Conservation (phyloP, 2,797 vertebrate genomes). For the Acridotheres tristis region DNA sequence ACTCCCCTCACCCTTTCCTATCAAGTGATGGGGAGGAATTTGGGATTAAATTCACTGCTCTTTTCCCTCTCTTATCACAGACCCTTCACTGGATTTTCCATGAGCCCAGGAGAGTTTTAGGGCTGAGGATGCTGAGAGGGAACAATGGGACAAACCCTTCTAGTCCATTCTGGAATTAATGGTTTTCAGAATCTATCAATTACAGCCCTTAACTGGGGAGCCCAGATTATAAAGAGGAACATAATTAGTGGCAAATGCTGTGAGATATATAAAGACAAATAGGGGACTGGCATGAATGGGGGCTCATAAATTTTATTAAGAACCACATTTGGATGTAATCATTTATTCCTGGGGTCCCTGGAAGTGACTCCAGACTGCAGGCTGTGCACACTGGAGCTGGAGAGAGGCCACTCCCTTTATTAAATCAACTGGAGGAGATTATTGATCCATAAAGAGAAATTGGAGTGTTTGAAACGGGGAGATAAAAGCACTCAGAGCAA, state of each 20-base stretch:
- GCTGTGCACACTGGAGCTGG: neutral
- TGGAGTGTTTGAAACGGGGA: neutral
- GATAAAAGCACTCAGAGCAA: neutral
- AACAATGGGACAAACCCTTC: constrained; percentile 72
- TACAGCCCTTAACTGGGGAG: constrained; percentile 82
- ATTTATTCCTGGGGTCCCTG: constrained; percentile 44
- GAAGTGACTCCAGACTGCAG: constrained; percentile 24
- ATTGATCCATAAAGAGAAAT: constrained; percentile 56
- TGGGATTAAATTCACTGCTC: neutral
- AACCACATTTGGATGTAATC: constrained; percentile 41
- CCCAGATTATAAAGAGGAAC: constrained; percentile 75
- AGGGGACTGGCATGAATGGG: constrained; percentile 33
- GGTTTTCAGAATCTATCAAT: constrained; percentile 85
- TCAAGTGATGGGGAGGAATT: neutral
- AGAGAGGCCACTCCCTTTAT: constrained; percentile 33
- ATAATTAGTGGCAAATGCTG: constrained; percentile 77
- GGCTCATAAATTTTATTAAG: constrained; percentile 66
- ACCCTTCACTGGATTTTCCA: neutral
- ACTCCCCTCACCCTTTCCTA: neutral
- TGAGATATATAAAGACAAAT: constrained; percentile 75
- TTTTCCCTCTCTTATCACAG: neutral
- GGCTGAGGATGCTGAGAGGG: neutral
- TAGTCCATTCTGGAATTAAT: constrained; percentile 70
- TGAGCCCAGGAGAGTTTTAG: constrained; percentile 41
- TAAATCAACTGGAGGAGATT: constrained; percentile 28